Conservation (phyloP, 2,113 vertebrate species). For the Orthonyx spaldingii region DNA sequence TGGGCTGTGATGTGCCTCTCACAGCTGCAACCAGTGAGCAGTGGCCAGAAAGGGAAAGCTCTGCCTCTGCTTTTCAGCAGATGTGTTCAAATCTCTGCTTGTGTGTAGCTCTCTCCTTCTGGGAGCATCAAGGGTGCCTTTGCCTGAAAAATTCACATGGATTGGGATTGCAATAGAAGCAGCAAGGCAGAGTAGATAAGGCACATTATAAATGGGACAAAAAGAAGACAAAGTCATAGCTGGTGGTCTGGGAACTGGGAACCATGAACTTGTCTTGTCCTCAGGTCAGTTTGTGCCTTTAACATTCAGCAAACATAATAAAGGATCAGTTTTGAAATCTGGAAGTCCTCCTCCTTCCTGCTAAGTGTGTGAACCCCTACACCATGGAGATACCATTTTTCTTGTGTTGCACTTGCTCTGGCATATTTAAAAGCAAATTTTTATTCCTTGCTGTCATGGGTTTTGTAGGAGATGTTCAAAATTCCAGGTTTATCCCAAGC, state of each 20-base stretch:
- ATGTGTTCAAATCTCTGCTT: not conserved
- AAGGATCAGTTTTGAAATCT: not conserved
- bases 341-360: not conserved
- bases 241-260: not conserved
- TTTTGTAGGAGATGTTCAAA: not conserved
- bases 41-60: not conserved
- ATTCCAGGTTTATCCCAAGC: not conserved
- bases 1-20: not conserved
- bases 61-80: not conserved
- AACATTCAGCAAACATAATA: not conserved
- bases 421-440: not conserved
- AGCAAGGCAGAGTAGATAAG: not conserved
- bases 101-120: not conserved
- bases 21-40: accelerated
- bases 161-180: not conserved
- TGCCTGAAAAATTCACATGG: not conserved
- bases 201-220: not conserved
- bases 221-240: not conserved
- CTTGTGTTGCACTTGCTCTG: not conserved
- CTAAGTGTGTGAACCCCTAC: not conserved
- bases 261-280: not conserved
- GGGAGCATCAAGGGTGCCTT: not conserved
- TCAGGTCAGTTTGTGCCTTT: not conserved
- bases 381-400: not conserved
- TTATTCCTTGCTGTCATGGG: not conserved